phyloP scores from a whole-genome alignment of 2,888 invertebrate species.

The Drepanosiphum platanoidis region DNA sequence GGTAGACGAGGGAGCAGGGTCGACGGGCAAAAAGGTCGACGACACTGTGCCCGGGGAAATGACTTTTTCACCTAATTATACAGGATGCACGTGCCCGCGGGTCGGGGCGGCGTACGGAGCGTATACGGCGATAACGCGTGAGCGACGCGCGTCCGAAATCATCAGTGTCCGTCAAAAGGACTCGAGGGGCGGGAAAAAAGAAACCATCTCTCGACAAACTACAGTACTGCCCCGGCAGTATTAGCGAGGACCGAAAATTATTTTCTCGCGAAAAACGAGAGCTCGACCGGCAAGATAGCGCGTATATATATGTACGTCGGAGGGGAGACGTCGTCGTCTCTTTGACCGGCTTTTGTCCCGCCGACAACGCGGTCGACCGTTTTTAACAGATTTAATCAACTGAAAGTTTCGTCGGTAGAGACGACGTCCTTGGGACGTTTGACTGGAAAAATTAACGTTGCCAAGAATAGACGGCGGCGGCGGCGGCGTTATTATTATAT shows the following conservation, averaged over 20 bases:
- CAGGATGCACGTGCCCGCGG: neutral
- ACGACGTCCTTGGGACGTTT: no score
- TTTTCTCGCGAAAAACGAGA: neutral
- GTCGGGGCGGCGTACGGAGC: no score
- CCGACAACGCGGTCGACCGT: neutral
- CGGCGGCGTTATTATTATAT: no score
- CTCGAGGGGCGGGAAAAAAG: neutral
- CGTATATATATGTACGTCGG: no score
- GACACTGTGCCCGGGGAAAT: neutral
- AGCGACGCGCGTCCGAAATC: neutral
- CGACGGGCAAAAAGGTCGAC: neutral
- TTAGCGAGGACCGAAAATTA: neutral
- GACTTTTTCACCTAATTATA: conserved; percentile 17
- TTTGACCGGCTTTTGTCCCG: neutral
- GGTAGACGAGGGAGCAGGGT: neutral
- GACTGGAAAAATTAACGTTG: no score
- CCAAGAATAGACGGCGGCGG: no score
- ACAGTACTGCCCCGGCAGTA: neutral
- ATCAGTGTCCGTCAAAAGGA: conserved; percentile 1
- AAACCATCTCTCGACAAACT: neutral
- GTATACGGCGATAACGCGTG: conserved; percentile 2
- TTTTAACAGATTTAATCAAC: neutral
- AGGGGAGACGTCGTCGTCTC: neutral
- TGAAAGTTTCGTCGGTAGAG: neutral
- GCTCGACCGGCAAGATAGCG: neutral